Base-by-base conservation (phyloP, 2,888 invertebrate species). In the Branchinecta sandiegonensis region DNA sequence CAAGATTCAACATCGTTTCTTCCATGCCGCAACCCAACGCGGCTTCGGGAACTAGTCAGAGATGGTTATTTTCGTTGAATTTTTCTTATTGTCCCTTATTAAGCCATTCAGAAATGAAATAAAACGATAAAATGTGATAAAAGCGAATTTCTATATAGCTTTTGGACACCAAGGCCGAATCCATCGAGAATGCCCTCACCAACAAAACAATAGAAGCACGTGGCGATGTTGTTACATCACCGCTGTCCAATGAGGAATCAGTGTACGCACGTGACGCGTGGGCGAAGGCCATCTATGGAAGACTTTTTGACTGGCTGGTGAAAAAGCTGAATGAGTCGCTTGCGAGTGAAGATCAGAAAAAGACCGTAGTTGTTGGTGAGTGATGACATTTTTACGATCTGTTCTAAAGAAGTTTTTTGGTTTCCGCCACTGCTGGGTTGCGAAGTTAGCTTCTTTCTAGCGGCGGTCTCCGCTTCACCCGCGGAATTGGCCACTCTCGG, bases 291-390 rank as follows among this genome's bases (percentile, higher is more conserved):
- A 83, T 94, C 17, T 94, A 94, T 75, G 93, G 92, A 76, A 84
- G 92, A 67, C 82, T 93, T 72, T 94, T 94, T 80, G 86, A 88
- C 71, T 94, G 94, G 94, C 83, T 94, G 37, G 93, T 94, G 12
- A 81, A 82, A 50, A 83, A 89, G 72, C 81, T 94, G 67, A 94
- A 94, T 78, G 78, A 83, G 47, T 88, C 90, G 0, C 79, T 92
- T 46, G 23, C 63, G 9, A 65, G 69, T 71, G 23, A 74, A 74
- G 66, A 76, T 76, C 71, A 76, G n/a, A n/a, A 56, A 11, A 56
- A 56, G 23, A 56, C 63, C 11, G n/a, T 56, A 23, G 12, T 56
- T 56, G 63, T 56, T 56, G 63, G 63, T 56, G 23, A 17, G 63
- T 56, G 23, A 23, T 2, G 23, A 8, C 23, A n/a, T 56, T 23